Base-by-base conservation (phyloP, 2,888 invertebrate species). In the Drosophila kuntzei region DNA sequence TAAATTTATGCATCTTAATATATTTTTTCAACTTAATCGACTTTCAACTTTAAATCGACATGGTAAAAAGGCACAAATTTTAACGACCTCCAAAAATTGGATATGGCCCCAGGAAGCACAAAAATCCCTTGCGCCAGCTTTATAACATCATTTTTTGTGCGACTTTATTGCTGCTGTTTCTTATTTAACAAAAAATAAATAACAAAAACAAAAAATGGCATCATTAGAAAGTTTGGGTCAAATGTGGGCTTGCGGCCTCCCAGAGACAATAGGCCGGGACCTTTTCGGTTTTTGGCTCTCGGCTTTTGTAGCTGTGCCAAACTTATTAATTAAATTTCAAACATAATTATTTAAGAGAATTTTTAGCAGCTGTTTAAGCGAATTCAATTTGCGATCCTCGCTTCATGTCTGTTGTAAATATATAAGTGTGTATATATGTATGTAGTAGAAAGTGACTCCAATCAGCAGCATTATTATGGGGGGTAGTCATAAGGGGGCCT, bases 271-370 rank as follows among this genome's bases (percentile, higher is more conserved):
- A 37, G 66, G 18, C 11, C 25, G 41, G 14, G 57, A 71, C 79
- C 76, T 79, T 76, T 73, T 71, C 46, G 50, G 37, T 41, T 27
- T n/a, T 34, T 34, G 41, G 29, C 34, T 39, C 34, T 7, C 39
- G 39, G 64, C 46, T 57, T 66, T 65, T 71, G 51, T 58, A 62
- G 57, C 16, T 54, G 66, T 37, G 53, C 2, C 50, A 79, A 83
- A 83, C 72, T 86, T 83, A 80, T 86, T 83, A 83, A 88, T 83
- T 83, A 83, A 87, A 83, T 54, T 54, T 66, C 53, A 60, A 54
- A 66, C 57, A 75, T 77, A 83, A 86, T 83, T 86, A 83, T 77
- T 82, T 65, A 58, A 62, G 77, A 65, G 53, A 68, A 55, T 69
- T 34, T 55, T 39, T 53, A 32, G 44, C 75, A 65, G 78, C 70